phyloP scores from a whole-genome alignment of 2,797 vertebrate genomes.

The Tapirus indicus region DNA sequence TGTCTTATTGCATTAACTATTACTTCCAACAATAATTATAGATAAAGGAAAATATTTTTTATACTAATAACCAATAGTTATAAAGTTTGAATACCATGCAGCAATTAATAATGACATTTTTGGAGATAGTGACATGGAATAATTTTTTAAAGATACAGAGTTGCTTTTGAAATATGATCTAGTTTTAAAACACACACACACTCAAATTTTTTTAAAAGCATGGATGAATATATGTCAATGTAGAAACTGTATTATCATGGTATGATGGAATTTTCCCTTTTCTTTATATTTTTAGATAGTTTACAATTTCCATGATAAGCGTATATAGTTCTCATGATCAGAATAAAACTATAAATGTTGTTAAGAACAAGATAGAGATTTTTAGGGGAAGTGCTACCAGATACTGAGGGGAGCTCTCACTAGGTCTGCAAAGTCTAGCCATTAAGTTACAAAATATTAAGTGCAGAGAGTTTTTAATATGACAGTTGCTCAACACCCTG shows the following conservation, averaged over 20 bases:
- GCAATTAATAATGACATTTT: background rate
- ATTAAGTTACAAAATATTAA: conserved; percentile 46
- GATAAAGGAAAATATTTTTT: conserved; percentile 24
- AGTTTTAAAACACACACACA: background rate
- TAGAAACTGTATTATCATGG: background rate
- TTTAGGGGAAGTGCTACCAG: background rate
- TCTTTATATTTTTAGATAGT: conserved; percentile 18
- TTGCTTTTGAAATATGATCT: background rate
- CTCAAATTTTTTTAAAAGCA: background rate
- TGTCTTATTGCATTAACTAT: background rate
- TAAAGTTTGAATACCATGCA: background rate
- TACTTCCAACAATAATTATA: background rate
- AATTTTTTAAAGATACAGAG: background rate
- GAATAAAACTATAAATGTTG: background rate
- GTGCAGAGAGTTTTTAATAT: conserved; percentile 3
- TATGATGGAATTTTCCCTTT: background rate
- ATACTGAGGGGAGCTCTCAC: background rate
- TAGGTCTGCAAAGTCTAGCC: background rate
- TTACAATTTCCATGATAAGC: background rate
- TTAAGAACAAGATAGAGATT: background rate
- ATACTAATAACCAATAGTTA: background rate
- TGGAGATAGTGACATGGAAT: background rate
- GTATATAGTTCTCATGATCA: background rate
- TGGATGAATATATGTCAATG: background rate
- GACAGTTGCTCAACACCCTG: background rate